Percentiles rank a stretch among this genome's conserved stretches.
phyloP scores from a whole-genome alignment of 2,113 vertebrate genomes.

The Tyto alba region DNA sequence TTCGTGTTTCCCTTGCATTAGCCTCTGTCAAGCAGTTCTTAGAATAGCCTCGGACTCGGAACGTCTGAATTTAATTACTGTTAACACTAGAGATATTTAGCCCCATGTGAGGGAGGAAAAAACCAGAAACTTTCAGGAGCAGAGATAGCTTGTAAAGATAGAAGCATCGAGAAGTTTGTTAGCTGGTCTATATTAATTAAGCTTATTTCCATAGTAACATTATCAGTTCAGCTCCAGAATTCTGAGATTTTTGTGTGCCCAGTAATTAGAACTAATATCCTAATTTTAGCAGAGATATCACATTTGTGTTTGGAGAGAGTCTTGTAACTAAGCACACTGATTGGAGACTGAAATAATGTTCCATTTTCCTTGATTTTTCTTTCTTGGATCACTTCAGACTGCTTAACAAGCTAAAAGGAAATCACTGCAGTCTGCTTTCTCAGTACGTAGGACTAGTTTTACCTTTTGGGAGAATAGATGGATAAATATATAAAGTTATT shows the following conservation, averaged over 20 bases:
- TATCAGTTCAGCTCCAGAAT: conserved; percentile 2
- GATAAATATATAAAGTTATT: background rate
- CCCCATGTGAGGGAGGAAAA: background rate
- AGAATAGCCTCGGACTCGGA: background rate
- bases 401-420: background rate
- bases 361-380: background rate
- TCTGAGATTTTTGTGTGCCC: background rate
- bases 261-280: conserved; percentile 43
- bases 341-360: conserved; percentile 23
- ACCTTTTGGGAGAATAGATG: background rate
- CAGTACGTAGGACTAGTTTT: background rate
- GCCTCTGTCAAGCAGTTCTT: background rate
- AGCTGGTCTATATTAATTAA: conserved; percentile 4
- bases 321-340: conserved; percentile 6
- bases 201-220: conserved; percentile 45
- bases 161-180: background rate
- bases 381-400: background rate
- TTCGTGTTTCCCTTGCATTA: background rate
- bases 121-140: background rate
- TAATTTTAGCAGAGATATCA: conserved; percentile 41
- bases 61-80: background rate
- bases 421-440: background rate
- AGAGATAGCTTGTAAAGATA: conserved; percentile 10
- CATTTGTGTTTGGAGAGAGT: background rate
- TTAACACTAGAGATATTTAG: background rate